phyloP scores from a whole-genome alignment of 2,113 vertebrate genomes.

The Vicugna pacos region DNA sequence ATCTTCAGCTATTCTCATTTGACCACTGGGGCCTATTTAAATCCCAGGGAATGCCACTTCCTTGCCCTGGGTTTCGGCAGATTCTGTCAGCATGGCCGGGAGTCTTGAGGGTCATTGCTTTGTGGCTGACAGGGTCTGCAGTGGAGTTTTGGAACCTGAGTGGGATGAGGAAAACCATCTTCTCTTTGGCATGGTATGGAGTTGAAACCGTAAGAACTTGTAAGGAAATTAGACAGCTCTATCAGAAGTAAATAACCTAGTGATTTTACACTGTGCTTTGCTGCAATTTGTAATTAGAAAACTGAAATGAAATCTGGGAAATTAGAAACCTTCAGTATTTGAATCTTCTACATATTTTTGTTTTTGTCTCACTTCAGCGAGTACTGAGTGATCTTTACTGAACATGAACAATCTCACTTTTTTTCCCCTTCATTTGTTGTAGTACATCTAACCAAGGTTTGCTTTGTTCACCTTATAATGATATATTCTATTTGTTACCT shows the following conservation, averaged over 20 bases:
- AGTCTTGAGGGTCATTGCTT: background rate
- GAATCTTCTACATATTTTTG: background rate
- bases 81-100: background rate
- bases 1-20: background rate
- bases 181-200: background rate
- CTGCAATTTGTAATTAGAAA: background rate
- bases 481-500: background rate
- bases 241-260: background rate
- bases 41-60: background rate
- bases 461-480: background rate
- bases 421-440: background rate
- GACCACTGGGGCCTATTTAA: background rate
- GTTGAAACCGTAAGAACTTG: background rate
- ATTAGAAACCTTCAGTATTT: background rate
- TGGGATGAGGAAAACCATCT: background rate
- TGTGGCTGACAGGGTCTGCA: background rate
- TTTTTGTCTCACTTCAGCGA: background rate
- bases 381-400: background rate
- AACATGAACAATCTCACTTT: background rate
- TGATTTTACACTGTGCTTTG: background rate
- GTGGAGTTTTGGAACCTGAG: background rate
- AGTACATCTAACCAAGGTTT: background rate
- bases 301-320: background rate
- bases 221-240: constrained; percentile 3
- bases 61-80: background rate